These are phyloP conservation scores for Poeciliopsis gracilis DNA, from an alignment of 2,797 vertebrate genomes.

Conservation along the genomic window DNA sequence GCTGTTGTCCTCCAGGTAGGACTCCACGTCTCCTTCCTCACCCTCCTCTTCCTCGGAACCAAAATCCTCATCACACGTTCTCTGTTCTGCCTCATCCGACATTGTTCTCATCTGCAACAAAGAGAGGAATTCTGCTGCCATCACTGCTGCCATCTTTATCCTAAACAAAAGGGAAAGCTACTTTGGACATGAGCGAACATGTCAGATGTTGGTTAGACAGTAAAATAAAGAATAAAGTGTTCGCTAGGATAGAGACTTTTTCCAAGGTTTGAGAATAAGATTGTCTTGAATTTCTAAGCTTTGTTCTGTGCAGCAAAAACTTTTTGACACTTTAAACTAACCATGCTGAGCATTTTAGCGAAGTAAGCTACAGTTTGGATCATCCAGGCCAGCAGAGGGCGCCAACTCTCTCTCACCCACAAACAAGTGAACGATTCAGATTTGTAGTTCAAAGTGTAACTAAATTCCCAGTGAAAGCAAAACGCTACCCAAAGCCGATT, in stretches of 20 bases:
- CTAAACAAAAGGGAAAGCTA: background rate
- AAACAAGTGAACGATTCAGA: background rate
- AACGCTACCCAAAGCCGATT: background rate
- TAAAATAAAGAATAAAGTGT: background rate
- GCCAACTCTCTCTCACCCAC: background rate
- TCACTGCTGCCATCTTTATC: background rate
- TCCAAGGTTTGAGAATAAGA: background rate
- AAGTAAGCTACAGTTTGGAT: background rate
- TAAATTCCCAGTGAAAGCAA: background rate
- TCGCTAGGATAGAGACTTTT: background rate
- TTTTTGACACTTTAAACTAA: background rate
- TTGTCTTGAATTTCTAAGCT: background rate
- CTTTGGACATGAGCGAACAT: background rate
- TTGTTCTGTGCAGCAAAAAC: background rate
- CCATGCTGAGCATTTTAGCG: background rate
- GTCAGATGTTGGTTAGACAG: background rate
- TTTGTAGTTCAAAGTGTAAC: background rate
- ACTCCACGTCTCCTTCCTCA: conserved; percentile 81
- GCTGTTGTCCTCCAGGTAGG: conserved; percentile 83
- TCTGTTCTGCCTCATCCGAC: conserved; percentile 85
- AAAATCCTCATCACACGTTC: conserved; percentile 80
- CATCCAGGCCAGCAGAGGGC: background rate
- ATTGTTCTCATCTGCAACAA: conserved; percentile 80
- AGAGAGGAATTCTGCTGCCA: background rate
- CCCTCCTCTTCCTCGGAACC: conserved; percentile 78